Evolutionary conservation across 1,140 invertebrate species (phyloP), one percentile per base, ranked within the genome.

Genomic region (Harpegnathos saltator): DNA sequence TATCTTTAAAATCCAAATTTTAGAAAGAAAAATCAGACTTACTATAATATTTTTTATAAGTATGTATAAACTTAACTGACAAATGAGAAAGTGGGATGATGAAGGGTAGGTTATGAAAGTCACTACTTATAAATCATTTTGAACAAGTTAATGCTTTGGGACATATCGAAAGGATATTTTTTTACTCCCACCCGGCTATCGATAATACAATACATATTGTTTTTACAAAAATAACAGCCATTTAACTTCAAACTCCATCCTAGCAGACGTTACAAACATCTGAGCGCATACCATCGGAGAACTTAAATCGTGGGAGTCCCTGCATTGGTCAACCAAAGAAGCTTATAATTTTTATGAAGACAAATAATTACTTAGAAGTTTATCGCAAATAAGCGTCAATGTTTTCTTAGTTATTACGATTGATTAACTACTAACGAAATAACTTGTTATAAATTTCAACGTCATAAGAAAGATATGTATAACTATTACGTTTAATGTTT

Each of bases 221-320:
- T 90, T 89, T 93, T 89, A 94, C 78, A 58, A 94, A 91, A 94
- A 90, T 77, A 91, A 65, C 48, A n/a, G n/a, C 71, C 90, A 78
- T 91, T 83, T 87, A 93, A 90, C 54, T 89, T 87, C 83, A 89
- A 82, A 54, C 89, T 90, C 93, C 93, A 94, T 94, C 73, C 88
- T 92, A 93, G 92, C 92, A 92, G 92, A 93, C 91, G 92, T 93
- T 91, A 89, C 92, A 92, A 92, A 92, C 91, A 92, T 93, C 91
- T 89, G 73, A 90, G 88, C n/a, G n/a, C 84, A 72, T 74, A 84
- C 77, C 82, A 86, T 78, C 74, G 63, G 69, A 73, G n/a, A n/a
- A 63, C 61, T 90, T 88, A 19, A 90, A 89, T 94, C 93, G 93
- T 94, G 93, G 91, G 89, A 74, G 73, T 52, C 72, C 56, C 71